Base-by-base conservation (phyloP, 2,888 invertebrate species). In the Phaonia tiefii region DNA sequence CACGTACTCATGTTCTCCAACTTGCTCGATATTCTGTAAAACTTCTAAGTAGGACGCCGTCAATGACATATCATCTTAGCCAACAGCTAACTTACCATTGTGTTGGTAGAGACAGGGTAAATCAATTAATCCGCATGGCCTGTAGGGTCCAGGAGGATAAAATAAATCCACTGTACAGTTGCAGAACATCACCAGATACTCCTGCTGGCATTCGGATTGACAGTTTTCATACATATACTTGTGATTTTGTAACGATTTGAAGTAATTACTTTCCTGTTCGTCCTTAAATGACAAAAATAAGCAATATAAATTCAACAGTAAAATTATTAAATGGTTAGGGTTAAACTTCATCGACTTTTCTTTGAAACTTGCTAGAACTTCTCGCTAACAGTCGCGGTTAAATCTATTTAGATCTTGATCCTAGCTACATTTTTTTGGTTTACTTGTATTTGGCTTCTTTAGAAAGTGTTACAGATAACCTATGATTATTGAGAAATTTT, bases 121-220 rank as follows among this genome's bases (percentile, higher is more conserved):
- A 73, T 89, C 88, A 15, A 81, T 83, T 0, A 88, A 75, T 37
- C 82, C 83, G 26, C 89, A 89, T 2, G 85, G 20, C 1, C 75
- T 74, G 56, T 86, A 84, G 11, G 37, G 42, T 2, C 79, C 71
- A 11, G 75, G 66, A 8, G 90, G 90, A 86, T 87, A 90, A 56
- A 90, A 84, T 75, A 90, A 84, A 79, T 90, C 90, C 83, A 90
- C 66, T 15, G 89, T 89, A 83, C 90, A 90, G 83, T 90, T 90
- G 81, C 90, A 90, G 80, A 86, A 89, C 51, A 84, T 84, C 63
- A 89, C 83, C 82, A 88, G 82, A 86, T 90, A 86, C 83, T 87
- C 86, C 83, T 90, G 90, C 77, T 89, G 89, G 81, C 90, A 90
- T 83, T 89, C 87, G 31, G 89, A 86, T 71, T 86, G 83, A 78